Evolutionary conservation across 2,113 vertebrate genomes (phyloP).

Genomic region (Leptodactylus fuscus): DNA sequence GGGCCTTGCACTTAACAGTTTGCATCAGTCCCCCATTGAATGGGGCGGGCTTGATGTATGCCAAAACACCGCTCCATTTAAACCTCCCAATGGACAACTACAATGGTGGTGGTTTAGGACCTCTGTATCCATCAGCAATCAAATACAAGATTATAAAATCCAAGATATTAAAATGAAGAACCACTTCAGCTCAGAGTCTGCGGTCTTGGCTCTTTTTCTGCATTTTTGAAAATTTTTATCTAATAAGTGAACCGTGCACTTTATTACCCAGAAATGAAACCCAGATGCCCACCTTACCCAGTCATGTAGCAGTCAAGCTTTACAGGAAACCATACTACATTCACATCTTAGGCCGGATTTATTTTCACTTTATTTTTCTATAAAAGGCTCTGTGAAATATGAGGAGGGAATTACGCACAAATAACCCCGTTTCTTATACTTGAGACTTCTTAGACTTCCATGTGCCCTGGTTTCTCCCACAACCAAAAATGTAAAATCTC

Average conservation of each 20-base stretch:
- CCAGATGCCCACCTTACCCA: background rate
- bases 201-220: background rate
- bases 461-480: background rate
- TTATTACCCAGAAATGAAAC: background rate
- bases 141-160: background rate
- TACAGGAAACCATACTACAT: background rate
- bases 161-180: background rate
- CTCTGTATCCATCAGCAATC: background rate
- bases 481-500: background rate
- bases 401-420: background rate
- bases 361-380: constrained; percentile 9
- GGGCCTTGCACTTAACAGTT: too few species aligned
- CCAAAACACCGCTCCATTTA: too few species aligned
- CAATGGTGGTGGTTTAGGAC: too few species aligned
- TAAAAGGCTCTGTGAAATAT: background rate
- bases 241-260: background rate
- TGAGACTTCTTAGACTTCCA: background rate
- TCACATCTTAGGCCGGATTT: background rate
- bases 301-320: background rate
- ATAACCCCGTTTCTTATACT: background rate
- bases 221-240: background rate
- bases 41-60: too few species aligned
- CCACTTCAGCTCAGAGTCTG: background rate
- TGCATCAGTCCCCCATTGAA: too few species aligned
- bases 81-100: too few species aligned